Base-by-base conservation (phyloP, 2,113 vertebrate species). In the Antennarius striatus region DNA sequence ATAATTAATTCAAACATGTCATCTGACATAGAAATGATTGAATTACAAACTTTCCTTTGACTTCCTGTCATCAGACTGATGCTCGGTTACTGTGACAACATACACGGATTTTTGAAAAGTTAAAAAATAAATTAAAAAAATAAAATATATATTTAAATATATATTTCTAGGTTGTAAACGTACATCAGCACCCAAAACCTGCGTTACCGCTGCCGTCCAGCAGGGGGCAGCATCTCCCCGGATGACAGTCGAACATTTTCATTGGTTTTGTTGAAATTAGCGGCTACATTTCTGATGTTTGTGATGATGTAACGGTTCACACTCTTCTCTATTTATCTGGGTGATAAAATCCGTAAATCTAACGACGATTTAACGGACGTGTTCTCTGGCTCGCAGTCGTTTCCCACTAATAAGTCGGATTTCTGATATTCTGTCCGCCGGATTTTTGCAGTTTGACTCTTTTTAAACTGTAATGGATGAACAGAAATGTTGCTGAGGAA, bases 141-240 rank as follows among this genome's bases (percentile, higher is more conserved):
- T n/a, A n/a, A n/a, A n/a, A n/a, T n/a, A n/a, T n/a, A n/a, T n/a
- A n/a, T n/a, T n/a, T n/a, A n/a, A n/a, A 22, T 22, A 32, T 7
- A 40, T 2, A 12, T 28, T 40, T 48, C 36, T 45, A 32, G n/a
- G 4, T 10, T 14, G 10, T 43, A 36, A n/a, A 22, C 22, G 22
- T 22, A 22, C 22, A 22, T 22, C 22, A 22, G 3, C 46, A 10
- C 16, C 36, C 4, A 28, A 0, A 47, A 11, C 64, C 30, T 57
- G 32, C 61, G 59, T 83, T 39, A 10, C 55, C 9, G 30, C 56
- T 55, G 15, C 59, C 0, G 32, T 42, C 66, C 90, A 79, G 80
- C 77, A 91, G 90, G 77, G 86, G 85, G 90, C 84, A 91, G 84
- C 76, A 84, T n/a, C 50, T 72, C 71, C 28, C 62, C 63, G 73